phyloP scores from a whole-genome alignment of 2,888 invertebrate genomes.

The Habroteleia sp. region DNA sequence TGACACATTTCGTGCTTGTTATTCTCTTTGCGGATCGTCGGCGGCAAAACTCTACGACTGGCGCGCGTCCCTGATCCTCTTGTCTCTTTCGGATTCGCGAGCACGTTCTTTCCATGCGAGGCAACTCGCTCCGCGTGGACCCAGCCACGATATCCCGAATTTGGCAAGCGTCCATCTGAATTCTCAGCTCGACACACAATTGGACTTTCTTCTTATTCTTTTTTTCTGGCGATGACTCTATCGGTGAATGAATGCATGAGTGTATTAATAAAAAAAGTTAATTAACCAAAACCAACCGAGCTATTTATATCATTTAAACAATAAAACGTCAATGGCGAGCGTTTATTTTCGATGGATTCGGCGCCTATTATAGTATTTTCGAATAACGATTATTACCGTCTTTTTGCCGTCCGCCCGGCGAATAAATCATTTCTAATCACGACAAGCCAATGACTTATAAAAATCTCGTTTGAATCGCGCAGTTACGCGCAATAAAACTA shows the following conservation, averaged over 20 bases:
- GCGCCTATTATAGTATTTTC: neutral
- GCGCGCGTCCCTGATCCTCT: slow-evolving; percentile 72
- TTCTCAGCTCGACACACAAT: too few relatives aligned
- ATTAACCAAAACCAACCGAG: neutral
- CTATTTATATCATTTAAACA: neutral
- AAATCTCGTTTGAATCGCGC: neutral
- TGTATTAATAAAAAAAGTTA: slow-evolving; percentile 6
- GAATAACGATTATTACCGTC: neutral
- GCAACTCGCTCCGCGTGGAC: slow-evolving; percentile 25
- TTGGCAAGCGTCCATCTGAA: slow-evolving; percentile 66
- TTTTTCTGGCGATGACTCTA: neutral
- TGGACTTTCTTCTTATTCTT: slow-evolving; percentile 4
- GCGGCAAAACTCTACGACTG: slow-evolving; percentile 49
- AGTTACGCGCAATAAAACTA: neutral
- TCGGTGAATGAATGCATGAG: neutral
- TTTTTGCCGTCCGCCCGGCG: neutral
- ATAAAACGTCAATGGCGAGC: neutral
- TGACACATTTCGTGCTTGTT: slow-evolving; percentile 73
- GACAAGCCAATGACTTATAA: neutral
- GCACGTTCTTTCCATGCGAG: slow-evolving; percentile 58
- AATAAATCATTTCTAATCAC: slow-evolving; percentile 14
- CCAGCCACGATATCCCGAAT: slow-evolving; percentile 57
- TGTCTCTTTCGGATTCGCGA: slow-evolving; percentile 68
- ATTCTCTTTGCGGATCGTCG: slow-evolving; percentile 71
- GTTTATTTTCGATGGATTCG: slow-evolving; percentile 8